Evolutionary conservation across 2,888 invertebrate species (phyloP).

Genomic region (Epirrhoe tristata): DNA sequence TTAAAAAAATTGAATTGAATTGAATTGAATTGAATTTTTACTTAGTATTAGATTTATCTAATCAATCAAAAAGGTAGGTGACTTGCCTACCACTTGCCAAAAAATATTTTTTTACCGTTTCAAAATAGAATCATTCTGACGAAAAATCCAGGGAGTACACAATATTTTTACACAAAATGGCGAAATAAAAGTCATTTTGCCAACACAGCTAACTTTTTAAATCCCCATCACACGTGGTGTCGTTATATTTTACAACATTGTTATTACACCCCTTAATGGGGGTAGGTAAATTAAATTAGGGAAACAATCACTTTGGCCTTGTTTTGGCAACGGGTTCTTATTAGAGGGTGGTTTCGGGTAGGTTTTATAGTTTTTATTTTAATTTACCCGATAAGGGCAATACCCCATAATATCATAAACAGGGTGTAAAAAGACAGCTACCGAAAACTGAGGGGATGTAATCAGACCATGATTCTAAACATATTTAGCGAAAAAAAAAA

Average conservation of each 20-base stretch:
- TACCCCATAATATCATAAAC: no score
- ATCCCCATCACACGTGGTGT: constrained; percentile 32
- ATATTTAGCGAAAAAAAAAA: no score
- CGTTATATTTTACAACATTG: constrained; percentile 35
- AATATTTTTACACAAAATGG: constrained; percentile 12
- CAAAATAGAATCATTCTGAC: background rate
- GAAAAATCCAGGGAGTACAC: background rate
- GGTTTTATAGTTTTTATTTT: background rate
- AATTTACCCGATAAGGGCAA: background rate
- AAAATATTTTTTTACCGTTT: background rate
- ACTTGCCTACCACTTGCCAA: background rate
- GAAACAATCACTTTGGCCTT: constrained; percentile 36
- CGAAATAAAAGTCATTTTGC: constrained; percentile 15
- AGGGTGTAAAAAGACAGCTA: no score
- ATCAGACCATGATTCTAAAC: no score
- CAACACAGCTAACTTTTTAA: constrained; percentile 23
- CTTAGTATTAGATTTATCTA: no score
- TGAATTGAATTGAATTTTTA: no score
- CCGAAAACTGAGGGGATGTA: no score
- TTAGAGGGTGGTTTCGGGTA: constrained; percentile 4
- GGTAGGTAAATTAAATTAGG: constrained; percentile 36
- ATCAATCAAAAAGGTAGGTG: no score
- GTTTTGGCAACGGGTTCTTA: constrained; percentile 17
- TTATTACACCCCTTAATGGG: constrained; percentile 26
- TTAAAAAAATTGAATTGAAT: no score